phyloP scores from a whole-genome alignment of 92 coral and sea anemone genomes.

The Porites evermanni region DNA sequence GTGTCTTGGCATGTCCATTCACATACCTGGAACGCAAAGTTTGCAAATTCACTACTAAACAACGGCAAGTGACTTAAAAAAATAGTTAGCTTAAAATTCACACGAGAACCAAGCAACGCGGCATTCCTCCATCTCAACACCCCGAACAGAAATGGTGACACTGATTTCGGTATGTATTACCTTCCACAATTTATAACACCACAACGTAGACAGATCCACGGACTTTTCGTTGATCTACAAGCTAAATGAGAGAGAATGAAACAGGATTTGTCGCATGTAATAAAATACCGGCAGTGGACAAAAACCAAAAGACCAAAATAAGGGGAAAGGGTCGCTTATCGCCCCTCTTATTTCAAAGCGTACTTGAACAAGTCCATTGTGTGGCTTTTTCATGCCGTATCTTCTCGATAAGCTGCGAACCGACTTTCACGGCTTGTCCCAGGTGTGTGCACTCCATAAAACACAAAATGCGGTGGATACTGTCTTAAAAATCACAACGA shows the following conservation, averaged over 20 bases:
- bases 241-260: conserved; percentile 53
- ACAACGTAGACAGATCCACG: conserved; percentile 97
- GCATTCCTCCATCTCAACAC: conserved; percentile 44
- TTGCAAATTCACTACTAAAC: background rate
- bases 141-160: conserved; percentile 21
- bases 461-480: conserved; percentile 38
- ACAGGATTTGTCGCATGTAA: conserved; percentile 4
- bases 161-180: conserved; percentile 47
- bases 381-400: conserved; percentile 79
- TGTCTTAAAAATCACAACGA: conserved; percentile 53
- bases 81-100: background rate
- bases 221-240: conserved; percentile 94
- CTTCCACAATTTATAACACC: conserved; percentile 95
- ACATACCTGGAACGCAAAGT: conserved; percentile 79
- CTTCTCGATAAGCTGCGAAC: conserved; percentile 86
- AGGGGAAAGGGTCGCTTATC: conserved; percentile 40
- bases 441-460: conserved; percentile 98
- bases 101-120: conserved; percentile 14
- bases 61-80: too few relatives aligned
- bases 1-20: conserved; percentile 95
- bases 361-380: conserved; percentile 94
- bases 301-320: conserved; percentile 46
- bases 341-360: conserved; percentile 28
- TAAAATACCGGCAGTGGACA: conserved; percentile 36
- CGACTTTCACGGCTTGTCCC: conserved; percentile 85